Conservation (phyloP, 1,140 invertebrate genomes). For the Manduca sexta region DNA sequence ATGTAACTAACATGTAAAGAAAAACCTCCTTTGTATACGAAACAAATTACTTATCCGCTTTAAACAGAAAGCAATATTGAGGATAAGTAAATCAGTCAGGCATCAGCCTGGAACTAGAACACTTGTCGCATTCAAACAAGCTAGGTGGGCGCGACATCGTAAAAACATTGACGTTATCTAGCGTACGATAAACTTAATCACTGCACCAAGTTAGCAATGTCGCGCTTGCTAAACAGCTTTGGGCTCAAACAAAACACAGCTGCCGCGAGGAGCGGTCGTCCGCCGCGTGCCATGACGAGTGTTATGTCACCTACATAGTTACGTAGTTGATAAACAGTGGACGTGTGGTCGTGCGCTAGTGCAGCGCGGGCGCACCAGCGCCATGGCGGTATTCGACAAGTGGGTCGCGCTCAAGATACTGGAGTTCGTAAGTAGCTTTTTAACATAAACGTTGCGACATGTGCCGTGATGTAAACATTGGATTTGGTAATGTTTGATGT, state of each 20-base stretch:
- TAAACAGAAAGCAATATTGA: no score
- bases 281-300: constrained; percentile 13
- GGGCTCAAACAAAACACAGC: constrained; percentile 45
- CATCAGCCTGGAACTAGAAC: no score
- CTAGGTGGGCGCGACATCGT: no score
- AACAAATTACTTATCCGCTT: no score
- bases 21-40: no score
- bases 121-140: no score
- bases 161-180: background rate
- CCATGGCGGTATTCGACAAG: constrained; percentile 70
- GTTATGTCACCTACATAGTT: constrained; percentile 23
- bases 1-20: no score
- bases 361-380: no score
- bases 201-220: constrained; percentile 33
- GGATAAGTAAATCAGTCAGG: no score
- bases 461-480: constrained; percentile 9
- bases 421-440: constrained; percentile 63
- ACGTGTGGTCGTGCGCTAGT: constrained; percentile 12
- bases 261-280: constrained; percentile 41
- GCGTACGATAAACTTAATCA: background rate
- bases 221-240: constrained; percentile 29
- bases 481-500: constrained; percentile 5
- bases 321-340: constrained; percentile 10
- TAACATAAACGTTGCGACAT: constrained; percentile 16
- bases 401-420: constrained; percentile 72